Base-by-base conservation (phyloP, 2,797 vertebrate species). In the Liparis tanakae region DNA sequence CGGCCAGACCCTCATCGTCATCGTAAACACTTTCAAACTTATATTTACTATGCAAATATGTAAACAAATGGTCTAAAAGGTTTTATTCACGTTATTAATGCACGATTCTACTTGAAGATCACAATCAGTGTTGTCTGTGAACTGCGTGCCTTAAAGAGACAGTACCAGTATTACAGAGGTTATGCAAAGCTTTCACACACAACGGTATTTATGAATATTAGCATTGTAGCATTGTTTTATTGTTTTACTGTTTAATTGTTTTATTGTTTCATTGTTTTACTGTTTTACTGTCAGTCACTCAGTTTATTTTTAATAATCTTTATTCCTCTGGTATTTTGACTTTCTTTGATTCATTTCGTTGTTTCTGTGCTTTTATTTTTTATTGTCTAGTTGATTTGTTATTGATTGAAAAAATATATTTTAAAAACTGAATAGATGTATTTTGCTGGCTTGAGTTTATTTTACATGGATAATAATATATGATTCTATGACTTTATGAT, bases 381-480 rank as follows among this genome's bases (percentile, higher is more conserved):
- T 30, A 30, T 0, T 80, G 80, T 79, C 39, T 76, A 67, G 67
- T 83, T 83, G 30, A 73, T 90, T 89, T 85, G 70, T 64, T 84
- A 87, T 57, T 64, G 72, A 88, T 77, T 30, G 22, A 86, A 64
- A 70, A 44, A 80, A 56, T 82, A 30, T 88, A 92, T 92, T 93
- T 92, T 92, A 30, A 30, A 67, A 78, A 73, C 74, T 82, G 77
- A 87, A 87, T 78, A 91, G 85, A 92, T 3, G 86, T 93, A 92
- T 93, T 91, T 92, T 91, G 74, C 90, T 82, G 87, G 85, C 87
- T 84, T 79, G 82, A 90, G 67, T 91, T 84, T 92, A 93, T 93
- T 93, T 92, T 90, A 87, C 91, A 90, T 89, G 76, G 70, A 91
- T 88, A 89, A 88, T 89, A 88, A 30, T 30, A 30, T 30, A 30